Evolutionary conservation across 2,888 invertebrate genomes (phyloP), one percentile per base, ranked within the genome.

Genomic region (Stenodema calcarata): DNA sequence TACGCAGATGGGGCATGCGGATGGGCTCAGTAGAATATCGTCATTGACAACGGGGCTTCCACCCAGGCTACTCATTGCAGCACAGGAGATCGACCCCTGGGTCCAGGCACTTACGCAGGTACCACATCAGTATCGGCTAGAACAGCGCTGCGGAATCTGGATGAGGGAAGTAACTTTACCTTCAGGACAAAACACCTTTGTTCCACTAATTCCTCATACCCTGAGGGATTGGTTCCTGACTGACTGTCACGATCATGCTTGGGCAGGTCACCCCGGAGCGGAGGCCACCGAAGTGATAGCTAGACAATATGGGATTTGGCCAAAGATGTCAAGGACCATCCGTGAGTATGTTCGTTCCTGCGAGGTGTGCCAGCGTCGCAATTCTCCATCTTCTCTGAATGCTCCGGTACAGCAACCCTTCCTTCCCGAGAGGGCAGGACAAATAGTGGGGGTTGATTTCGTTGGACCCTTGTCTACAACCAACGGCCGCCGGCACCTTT

Each of bases 391-490:
- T 14, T 88, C 89, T 80, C 88, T 87, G n/a, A 88, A 83, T 35
- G 88, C 88, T 78, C 90, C 90, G 6, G 89, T 91, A 90, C 89
- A 90, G 88, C 89, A 90, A 16, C 90, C 90, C 0, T 89, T 89
- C 16, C 90, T 90, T 14, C 88, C 89, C 0, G 81, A 87, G 16
- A 87, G 87, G 35, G 88, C 89, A 3, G 90, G 90, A 42, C 89
- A 90, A 87, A 88, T 88, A 88, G 86, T 90, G 28, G 88, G 89
- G 18, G 18, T 90, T 14, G 91, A 91, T 76, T 89, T 91, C 4
- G 90, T 91, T 35, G 90, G 90, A 14, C 90, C 90, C 0, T 86
- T 91, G 83, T 88, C 90, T 2, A 90, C 90, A 0, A 88, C 89
- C 86, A 76, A 87, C 11, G 90, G 90, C 27, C 90, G 90, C 86